A percentile compares a stretch with the other conserved stretches of the same genome.
These are phyloP conservation scores for Lontra canadensis DNA, from an alignment of 2,113 vertebrate species.

Conservation along the genomic window DNA sequence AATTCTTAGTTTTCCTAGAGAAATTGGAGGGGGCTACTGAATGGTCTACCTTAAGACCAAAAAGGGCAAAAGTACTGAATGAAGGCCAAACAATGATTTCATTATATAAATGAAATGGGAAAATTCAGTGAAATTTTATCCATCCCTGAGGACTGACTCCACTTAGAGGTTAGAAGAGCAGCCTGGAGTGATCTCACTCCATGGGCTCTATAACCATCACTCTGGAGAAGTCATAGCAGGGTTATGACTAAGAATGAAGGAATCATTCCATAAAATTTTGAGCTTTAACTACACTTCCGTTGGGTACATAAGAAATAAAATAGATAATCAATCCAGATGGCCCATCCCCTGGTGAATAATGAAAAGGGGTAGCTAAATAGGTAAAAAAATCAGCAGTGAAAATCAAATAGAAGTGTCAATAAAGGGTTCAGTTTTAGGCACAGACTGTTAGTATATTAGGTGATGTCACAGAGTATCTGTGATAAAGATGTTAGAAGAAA, in stretches of 20 bases:
- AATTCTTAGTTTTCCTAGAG: neutral
- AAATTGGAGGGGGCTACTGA: neutral
- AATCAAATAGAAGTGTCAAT: neutral
- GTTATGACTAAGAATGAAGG: conserved; percentile 63
- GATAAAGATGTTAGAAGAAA: neutral
- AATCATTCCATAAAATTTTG: conserved; percentile 20
- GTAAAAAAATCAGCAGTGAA: neutral
- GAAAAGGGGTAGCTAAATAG: neutral
- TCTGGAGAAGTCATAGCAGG: neutral
- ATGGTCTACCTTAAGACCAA: conserved; percentile 49
- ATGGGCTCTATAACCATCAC: conserved; percentile 42
- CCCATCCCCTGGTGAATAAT: neutral
- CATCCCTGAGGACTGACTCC: conserved; percentile 74
- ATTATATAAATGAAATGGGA: conserved; percentile 76
- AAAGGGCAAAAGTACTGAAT: conserved; percentile 67
- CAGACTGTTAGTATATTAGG: neutral
- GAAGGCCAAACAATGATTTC: conserved; percentile 75
- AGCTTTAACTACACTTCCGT: conserved; percentile 38
- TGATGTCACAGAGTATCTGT: conserved; percentile 3
- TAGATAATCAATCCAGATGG: neutral
- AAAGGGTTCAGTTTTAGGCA: neutral
- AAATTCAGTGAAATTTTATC: conserved; percentile 77
- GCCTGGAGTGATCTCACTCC: conserved; percentile 67
- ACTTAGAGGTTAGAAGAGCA: conserved; percentile 72
- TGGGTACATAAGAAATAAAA: neutral